phyloP scores from a whole-genome alignment of 2,888 invertebrate species.

The Diogma glabrata region DNA sequence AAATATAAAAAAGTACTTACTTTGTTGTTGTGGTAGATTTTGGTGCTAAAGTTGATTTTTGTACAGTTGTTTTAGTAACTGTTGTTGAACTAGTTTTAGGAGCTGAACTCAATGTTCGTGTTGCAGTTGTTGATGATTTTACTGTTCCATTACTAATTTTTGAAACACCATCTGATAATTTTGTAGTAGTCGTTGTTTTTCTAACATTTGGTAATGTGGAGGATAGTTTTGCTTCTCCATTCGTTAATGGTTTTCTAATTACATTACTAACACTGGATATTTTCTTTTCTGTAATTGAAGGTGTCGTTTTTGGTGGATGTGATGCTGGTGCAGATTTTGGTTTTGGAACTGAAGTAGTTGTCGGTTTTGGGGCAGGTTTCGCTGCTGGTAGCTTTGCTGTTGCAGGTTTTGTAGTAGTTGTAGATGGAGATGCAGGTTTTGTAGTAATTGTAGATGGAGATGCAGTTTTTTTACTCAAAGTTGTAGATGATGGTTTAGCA shows the following conservation, averaged over 20 bases:
- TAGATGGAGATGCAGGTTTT: constrained; percentile 6
- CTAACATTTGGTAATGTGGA: neutral
- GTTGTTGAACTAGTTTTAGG: constrained; percentile 14
- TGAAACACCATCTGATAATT: neutral
- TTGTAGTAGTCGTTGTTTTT: constrained; percentile 2
- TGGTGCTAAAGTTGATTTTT: neutral
- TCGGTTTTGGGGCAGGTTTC: constrained; percentile 9
- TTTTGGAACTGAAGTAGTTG: constrained; percentile 2
- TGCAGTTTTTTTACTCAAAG: constrained; percentile 5
- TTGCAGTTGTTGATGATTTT: constrained; percentile 12
- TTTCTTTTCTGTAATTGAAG: too few species aligned
- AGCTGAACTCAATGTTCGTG: constrained; percentile 12
- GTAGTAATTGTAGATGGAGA: constrained; percentile 4
- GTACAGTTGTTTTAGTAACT: constrained; percentile 8
- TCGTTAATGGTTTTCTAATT: constrained; percentile 5
- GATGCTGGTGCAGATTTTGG: too few species aligned
- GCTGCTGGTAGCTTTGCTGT: neutral
- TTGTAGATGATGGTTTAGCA: constrained; percentile 1
- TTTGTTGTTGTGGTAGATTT: constrained; percentile 2
- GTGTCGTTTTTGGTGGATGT: too few species aligned
- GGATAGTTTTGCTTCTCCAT: constrained; percentile 5
- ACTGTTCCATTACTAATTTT: neutral
- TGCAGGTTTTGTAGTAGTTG: neutral
- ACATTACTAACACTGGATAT: too few species aligned
- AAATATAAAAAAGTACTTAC: constrained; percentile 4